Percentiles rank a stretch among this genome's conserved stretches.
These are phyloP conservation scores for Ancistrus triradiatus DNA, from an alignment of 2,113 vertebrate genomes.

Conservation along the genomic window DNA sequence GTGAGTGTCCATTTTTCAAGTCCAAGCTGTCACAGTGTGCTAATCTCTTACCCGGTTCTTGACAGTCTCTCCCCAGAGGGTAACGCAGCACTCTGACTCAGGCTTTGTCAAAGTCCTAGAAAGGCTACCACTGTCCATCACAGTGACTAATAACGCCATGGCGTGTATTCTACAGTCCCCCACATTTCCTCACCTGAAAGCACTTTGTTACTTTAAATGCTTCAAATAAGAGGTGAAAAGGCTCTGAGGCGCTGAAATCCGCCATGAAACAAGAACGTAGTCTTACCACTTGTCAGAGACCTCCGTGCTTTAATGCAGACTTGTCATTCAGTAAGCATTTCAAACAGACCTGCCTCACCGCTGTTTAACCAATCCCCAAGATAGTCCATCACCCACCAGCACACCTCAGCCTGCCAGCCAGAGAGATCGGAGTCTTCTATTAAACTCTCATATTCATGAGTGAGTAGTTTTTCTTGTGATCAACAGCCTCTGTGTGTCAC, in stretches of 20 bases:
- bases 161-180: neutral
- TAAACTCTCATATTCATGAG: constrained; percentile 51
- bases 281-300: neutral
- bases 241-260: neutral
- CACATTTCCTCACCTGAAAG: neutral
- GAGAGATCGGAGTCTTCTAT: constrained; percentile 7
- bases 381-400: neutral
- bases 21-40: constrained; percentile 44
- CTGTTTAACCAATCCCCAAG: neutral
- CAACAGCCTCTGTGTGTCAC: constrained; percentile 47
- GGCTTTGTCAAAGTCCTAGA: constrained; percentile 22
- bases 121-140: constrained; percentile 40
- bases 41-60: constrained; percentile 49
- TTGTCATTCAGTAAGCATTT: constrained; percentile 22
- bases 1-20: constrained; percentile 34
- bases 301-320: neutral
- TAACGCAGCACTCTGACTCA: neutral
- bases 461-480: constrained; percentile 38
- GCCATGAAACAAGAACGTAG: neutral
- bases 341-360: neutral
- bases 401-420: constrained; percentile 5
- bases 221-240: neutral
- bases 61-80: constrained; percentile 15
- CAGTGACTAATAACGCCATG: constrained; percentile 15
- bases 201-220: neutral